Base-by-base conservation (phyloP, 1,140 invertebrate species). In the Brachionus plicatilis region DNA sequence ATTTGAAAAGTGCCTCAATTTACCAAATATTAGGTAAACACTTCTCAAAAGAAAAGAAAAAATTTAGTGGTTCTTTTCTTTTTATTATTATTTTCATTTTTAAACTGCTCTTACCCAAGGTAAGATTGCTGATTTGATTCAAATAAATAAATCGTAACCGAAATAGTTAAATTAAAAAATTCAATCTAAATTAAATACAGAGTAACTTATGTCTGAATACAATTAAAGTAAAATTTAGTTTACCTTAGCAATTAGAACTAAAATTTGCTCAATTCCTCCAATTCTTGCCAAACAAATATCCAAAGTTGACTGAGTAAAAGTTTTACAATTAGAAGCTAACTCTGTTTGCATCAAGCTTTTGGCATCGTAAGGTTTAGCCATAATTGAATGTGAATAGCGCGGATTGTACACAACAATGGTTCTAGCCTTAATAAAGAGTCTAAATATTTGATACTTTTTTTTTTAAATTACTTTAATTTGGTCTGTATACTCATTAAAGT, bases 241-340 rank as follows among this genome's bases (percentile, higher is more conserved):
- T 65, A 82, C 50, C 60, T 68, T 82, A 14, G 79, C 79, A 9
- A 82, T 43, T 29, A 82, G 43, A 3, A 82, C 53, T 12, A 82
- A 17, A 20, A 82, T 8, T 60, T 82, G 79, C 33, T 68, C 50
- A 43, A 68, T 60, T 82, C 79, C 79, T 11, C 79, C 79, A 0
- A 82, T 82, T 37, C 43, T 65, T 14, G 79, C 37, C 20, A 82
- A 45, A 24, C 65, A 68, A 65, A 65, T 37, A 12, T 68, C 65
- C 37, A 82, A 33, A 12, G 50, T 41, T 65, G 53, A 60, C 17
- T 82, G 79, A 20, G 20, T 24, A 20, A 12, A n/a, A 43, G 79
- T 27, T 24, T 82, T 82, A 29, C 50, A 65, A 68, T 45, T 66
- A n/a, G 24, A 29, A 3, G 53, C 1, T 41, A 82, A 65, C 3